Conservation (phyloP, 2,113 vertebrate genomes). For the Catharus fuscescens region DNA sequence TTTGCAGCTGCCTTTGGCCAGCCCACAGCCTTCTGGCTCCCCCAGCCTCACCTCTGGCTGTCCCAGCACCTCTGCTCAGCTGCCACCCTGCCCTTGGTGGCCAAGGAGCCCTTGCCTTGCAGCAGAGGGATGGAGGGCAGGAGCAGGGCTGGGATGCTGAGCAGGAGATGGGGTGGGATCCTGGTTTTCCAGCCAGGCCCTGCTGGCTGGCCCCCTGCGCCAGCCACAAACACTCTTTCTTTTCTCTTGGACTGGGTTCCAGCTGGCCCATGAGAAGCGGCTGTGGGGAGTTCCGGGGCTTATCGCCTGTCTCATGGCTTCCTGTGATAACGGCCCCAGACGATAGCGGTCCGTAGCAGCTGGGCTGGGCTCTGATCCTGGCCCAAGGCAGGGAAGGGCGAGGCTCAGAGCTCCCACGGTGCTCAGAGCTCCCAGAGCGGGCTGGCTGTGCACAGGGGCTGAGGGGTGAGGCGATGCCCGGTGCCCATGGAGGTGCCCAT, state of each 20-base stretch:
- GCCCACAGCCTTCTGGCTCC: background rate
- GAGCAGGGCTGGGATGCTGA: background rate
- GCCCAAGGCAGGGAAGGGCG: background rate
- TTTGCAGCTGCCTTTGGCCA: background rate
- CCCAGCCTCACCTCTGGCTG: fast-evolving
- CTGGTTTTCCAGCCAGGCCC: background rate
- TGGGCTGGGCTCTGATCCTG: background rate
- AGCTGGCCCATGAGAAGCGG: background rate
- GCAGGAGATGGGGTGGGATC: background rate
- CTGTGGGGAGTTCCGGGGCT: background rate
- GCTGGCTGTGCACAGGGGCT: background rate
- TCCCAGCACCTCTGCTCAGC: background rate
- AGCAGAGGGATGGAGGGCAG: background rate
- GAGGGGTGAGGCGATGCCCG: fast-evolving
- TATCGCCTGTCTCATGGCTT: background rate
- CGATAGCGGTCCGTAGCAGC: background rate
- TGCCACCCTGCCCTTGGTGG: background rate
- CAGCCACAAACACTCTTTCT: background rate
- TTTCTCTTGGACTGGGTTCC: background rate
- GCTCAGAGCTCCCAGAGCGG: fast-evolving
- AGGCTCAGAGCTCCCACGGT: background rate
- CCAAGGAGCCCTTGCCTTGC: background rate
- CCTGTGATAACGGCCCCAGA: background rate
- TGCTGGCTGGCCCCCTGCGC: background rate
- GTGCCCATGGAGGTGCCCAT: background rate